Conservation (phyloP, 2,797 vertebrate genomes). For the Anguilla pacifica region DNA sequence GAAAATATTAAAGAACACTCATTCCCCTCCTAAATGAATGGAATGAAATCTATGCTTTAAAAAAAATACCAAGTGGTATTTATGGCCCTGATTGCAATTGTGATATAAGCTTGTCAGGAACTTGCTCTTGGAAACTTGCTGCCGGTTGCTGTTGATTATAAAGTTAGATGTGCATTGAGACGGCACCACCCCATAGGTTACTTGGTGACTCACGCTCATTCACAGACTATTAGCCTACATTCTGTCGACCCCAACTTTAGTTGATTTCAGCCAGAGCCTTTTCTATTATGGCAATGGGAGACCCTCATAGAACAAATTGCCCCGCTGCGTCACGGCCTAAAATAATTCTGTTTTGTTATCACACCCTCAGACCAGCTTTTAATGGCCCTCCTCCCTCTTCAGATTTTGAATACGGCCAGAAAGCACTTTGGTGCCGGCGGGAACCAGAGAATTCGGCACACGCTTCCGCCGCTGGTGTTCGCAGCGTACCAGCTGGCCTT, state of each 20-base stretch:
- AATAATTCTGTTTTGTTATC: neutral
- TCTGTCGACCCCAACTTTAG: neutral
- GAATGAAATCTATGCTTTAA: too few relatives aligned
- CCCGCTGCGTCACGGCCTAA: neutral
- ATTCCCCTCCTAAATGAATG: too few relatives aligned
- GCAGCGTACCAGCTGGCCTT: conserved; percentile 96
- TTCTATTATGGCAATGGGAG: neutral
- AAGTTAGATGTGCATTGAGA: neutral
- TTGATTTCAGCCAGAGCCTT: neutral
- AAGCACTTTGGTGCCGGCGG: conserved; percentile 98
- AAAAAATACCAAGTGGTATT: too few relatives aligned
- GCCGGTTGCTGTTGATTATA: neutral
- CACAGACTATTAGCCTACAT: neutral
- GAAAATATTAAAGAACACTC: too few relatives aligned
- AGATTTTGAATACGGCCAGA: conserved; percentile 96
- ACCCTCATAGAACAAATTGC: too few relatives aligned
- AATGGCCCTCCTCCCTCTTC: conserved; percentile 7
- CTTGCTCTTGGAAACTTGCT: neutral
- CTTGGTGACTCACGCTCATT: neutral
- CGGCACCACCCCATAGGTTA: neutral
- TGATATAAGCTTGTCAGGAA: neutral
- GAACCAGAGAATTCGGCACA: conserved; percentile 95
- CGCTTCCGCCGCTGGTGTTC: conserved; percentile 91
- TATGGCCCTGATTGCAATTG: neutral
- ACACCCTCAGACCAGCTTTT: neutral